phyloP scores from a whole-genome alignment of 1,140 invertebrate species.

The Euwallacea similis region DNA sequence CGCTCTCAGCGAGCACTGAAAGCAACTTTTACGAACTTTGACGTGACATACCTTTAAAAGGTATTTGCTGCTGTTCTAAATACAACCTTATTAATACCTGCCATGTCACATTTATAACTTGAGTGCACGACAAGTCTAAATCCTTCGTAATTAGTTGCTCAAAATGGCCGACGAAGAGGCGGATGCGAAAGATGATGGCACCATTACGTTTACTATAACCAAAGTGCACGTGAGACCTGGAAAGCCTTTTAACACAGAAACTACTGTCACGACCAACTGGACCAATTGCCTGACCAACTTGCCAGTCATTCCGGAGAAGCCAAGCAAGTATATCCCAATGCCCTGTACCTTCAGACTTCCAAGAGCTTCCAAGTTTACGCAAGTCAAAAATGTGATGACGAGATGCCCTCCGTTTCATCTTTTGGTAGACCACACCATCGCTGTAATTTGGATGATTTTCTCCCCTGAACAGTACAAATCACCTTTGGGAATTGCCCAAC shows the following conservation, averaged over 20 bases:
- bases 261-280: conserved; percentile 7
- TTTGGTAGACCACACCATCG: conserved; percentile 49
- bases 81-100: conserved; percentile 12
- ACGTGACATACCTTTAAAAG: conserved; percentile 9
- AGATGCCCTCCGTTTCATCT: conserved; percentile 49
- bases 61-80: conserved; percentile 16
- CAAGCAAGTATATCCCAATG: conserved; percentile 40
- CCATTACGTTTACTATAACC: conserved; percentile 34
- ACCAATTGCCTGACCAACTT: conserved; percentile 36
- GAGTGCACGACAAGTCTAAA: too few relatives aligned
- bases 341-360: conserved; percentile 37
- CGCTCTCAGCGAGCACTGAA: not conserved
- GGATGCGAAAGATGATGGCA: too few relatives aligned
- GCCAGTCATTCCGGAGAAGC: conserved; percentile 36
- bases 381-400: conserved; percentile 39
- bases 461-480: conserved; percentile 37
- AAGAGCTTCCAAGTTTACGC: conserved; percentile 28
- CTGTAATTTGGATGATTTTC: conserved; percentile 51
- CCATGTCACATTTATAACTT: conserved; percentile 25
- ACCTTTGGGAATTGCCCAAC: conserved; percentile 45
- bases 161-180: too few relatives aligned
- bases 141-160: too few relatives aligned
- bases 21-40: not conserved
- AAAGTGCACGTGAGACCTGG: conserved; percentile 40
- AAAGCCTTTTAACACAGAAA: conserved; percentile 21